Conservation (phyloP, 2,797 vertebrate species). For the Chloroceryle amazona region DNA sequence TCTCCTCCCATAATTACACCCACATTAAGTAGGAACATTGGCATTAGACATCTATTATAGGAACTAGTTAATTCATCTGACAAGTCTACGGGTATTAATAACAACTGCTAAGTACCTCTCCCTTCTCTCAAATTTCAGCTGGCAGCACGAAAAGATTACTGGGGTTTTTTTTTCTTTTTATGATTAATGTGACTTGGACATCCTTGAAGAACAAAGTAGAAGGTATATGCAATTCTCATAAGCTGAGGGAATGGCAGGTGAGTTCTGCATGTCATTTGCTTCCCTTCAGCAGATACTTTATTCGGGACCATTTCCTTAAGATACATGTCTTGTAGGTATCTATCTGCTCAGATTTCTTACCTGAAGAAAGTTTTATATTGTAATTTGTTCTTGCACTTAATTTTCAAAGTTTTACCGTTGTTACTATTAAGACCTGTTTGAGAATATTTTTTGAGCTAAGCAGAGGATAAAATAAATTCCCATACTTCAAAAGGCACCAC, state of each 20-base stretch:
- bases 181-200: constrained; percentile 44
- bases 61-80: constrained; percentile 54
- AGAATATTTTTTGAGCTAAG: background rate
- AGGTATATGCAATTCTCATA: constrained; percentile 38
- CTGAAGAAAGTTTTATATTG: background rate
- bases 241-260: constrained; percentile 72
- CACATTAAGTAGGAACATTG: constrained; percentile 50
- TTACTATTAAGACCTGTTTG: background rate
- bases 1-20: constrained; percentile 72
- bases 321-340: constrained; percentile 1
- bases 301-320: background rate
- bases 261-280: constrained; percentile 33
- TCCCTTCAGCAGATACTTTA: background rate
- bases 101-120: constrained; percentile 45
- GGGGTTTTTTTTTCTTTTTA: background rate
- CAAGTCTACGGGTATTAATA: constrained; percentile 50
- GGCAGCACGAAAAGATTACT: background rate
- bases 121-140: constrained; percentile 61
- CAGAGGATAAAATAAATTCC: background rate
- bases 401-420: background rate
- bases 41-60: constrained; percentile 54
- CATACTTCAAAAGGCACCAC: background rate
- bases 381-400: background rate
- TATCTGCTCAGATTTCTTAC: constrained; percentile 13
- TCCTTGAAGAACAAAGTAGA: constrained; percentile 41